Evolutionary conservation across 1,140 invertebrate species (phyloP).

Genomic region (Caenorhabditis tropicalis): DNA sequence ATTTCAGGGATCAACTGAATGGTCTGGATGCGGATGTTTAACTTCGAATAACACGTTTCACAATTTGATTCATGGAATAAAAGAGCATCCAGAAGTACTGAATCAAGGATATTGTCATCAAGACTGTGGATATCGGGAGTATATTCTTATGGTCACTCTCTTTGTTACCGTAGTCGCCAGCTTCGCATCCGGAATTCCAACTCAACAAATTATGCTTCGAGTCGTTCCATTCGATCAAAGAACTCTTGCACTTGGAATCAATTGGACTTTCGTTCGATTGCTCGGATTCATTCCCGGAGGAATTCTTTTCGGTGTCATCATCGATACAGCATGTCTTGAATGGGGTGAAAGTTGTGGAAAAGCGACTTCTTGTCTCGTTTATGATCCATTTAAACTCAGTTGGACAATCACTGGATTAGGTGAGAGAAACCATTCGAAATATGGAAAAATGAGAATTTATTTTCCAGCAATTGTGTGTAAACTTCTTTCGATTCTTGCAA

Average conservation of each 20-base stretch:
- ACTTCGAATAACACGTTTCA: conserved; percentile 38
- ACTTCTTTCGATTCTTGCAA: conserved; percentile 69
- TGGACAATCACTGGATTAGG: conserved; percentile 71
- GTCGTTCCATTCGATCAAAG: conserved; percentile 71
- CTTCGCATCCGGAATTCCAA: conserved; percentile 70
- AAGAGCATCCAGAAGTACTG: background rate
- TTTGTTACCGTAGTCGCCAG: conserved; percentile 72
- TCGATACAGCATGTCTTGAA: conserved; percentile 70
- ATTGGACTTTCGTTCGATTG: conserved; percentile 70
- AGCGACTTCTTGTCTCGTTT: conserved; percentile 66
- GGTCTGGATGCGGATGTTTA: conserved; percentile 63
- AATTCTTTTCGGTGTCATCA: conserved; percentile 69
- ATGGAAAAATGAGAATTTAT: background rate
- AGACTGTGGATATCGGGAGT: conserved; percentile 67
- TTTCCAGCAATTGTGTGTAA: conserved; percentile 71
- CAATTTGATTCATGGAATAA: conserved; percentile 8
- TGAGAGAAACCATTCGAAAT: conserved; percentile 32
- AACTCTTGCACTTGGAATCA: conserved; percentile 69
- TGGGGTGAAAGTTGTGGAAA: conserved; percentile 68
- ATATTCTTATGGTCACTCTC: conserved; percentile 66
- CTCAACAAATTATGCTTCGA: conserved; percentile 71
- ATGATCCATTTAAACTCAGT: conserved; percentile 65
- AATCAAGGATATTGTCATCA: conserved; percentile 56
- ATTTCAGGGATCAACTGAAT: conserved; percentile 60
- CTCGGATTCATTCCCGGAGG: conserved; percentile 71